phyloP scores from a whole-genome alignment of 2,888 invertebrate genomes.

The Lasioglossum lativentre region DNA sequence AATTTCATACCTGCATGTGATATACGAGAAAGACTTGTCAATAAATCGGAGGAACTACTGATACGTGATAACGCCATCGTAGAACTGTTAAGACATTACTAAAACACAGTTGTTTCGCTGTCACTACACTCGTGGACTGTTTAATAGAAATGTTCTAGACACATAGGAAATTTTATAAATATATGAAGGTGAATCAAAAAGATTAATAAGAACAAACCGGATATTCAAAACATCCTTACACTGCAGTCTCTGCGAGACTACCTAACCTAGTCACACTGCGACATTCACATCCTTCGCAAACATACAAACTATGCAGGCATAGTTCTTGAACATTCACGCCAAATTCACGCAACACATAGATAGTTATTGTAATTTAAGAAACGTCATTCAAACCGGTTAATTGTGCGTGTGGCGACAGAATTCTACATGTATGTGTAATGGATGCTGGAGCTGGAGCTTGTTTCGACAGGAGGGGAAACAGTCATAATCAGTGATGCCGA shows the following conservation, averaged over 20 bases:
- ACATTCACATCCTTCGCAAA: not conserved
- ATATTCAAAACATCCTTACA: not conserved
- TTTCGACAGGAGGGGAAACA: not conserved
- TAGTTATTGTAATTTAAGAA: not conserved
- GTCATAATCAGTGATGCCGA: too few relatives aligned
- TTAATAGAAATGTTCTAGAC: not conserved
- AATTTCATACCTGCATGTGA: conserved; percentile 68
- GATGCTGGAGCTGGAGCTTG: too few relatives aligned
- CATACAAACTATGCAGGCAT: not conserved
- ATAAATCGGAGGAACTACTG: conserved; percentile 58
- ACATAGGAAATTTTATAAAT: not conserved
- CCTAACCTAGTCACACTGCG: conserved; percentile 16
- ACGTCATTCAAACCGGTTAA: conserved; percentile 41
- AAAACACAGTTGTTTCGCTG: not conserved
- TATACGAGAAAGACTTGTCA: conserved; percentile 60
- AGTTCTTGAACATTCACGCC: conserved; percentile 9
- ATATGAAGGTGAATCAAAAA: not conserved
- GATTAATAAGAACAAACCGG: not conserved
- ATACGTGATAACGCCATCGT: conserved; percentile 73
- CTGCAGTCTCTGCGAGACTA: not conserved
- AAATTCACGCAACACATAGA: not conserved
- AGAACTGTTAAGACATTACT: not conserved
- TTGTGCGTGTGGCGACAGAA: not conserved
- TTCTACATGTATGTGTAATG: not conserved
- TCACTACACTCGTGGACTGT: not conserved